A percentile compares a stretch with the other conserved stretches of the same genome.
phyloP scores from a whole-genome alignment of 1,140 invertebrate species.

The Probaryconus sp. region DNA sequence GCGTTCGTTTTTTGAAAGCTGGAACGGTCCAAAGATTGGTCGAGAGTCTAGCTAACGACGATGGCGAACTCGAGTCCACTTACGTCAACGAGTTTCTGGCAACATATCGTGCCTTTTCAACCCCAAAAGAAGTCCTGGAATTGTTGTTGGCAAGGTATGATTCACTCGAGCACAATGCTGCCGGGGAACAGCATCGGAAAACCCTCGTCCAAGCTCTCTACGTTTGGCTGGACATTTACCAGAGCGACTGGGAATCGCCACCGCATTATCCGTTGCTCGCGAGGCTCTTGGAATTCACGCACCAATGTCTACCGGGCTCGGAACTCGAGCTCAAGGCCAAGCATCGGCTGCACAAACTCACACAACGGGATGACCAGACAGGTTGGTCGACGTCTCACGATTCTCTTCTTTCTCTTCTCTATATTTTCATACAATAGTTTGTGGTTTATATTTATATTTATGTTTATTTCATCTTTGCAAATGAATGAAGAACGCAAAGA shows the following conservation, averaged over 20 bases:
- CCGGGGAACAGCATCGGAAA: slow-evolving; percentile 85
- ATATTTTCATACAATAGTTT: too few species aligned
- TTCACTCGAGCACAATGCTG: slow-evolving; percentile 80
- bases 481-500: too few species aligned
- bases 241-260: slow-evolving; percentile 96
- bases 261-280: slow-evolving; percentile 89
- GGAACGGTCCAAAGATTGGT: slow-evolving; percentile 96
- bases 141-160: slow-evolving; percentile 89
- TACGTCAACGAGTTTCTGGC: slow-evolving; percentile 98
- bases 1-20: slow-evolving; percentile 96
- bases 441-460: too few species aligned
- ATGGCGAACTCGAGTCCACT: slow-evolving; percentile 97
- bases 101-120: slow-evolving; percentile 93
- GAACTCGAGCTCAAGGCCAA: slow-evolving; percentile 88
- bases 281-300: slow-evolving; percentile 90
- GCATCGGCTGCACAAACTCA: slow-evolving; percentile 82
- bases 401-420: too few species aligned
- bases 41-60: slow-evolving; percentile 93
- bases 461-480: too few species aligned
- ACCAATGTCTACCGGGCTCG: slow-evolving; percentile 87
- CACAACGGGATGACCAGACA: slow-evolving; percentile 77
- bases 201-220: slow-evolving; percentile 92
- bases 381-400: slow-evolving; percentile 65
- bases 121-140: slow-evolving; percentile 88
- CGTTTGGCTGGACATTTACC: slow-evolving; percentile 98